Base-by-base conservation (phyloP, 1,140 invertebrate genomes). In the Nephotettix cincticeps region DNA sequence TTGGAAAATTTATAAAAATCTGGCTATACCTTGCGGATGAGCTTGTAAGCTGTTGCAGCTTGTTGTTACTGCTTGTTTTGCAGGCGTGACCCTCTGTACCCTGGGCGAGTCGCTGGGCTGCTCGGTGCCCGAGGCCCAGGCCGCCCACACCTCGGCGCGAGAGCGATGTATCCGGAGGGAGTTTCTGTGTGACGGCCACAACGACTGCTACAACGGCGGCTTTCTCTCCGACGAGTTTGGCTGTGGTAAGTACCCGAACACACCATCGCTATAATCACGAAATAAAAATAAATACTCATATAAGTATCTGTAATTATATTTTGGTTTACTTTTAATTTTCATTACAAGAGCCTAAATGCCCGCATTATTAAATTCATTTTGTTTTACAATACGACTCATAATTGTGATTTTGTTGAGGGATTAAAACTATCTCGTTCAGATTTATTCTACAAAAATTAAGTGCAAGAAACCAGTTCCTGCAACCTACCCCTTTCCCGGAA, bases 181-280 rank as follows among this genome's bases (percentile, higher is more conserved):
- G 21, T 80, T 72, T 68, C 72, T 85, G 4, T 85, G 84, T 74
- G 83, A 85, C 69, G 78, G 79, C 0, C 51, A 71, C 56, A 83
- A 83, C 68, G 81, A 85, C 71, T 85, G 84, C 68, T 75, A 76
- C 64, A 80, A 81, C 68, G 78, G 77, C 9, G 56, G 73, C 2
- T 71, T 63, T 14, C 77, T 80, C 1, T 78, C 79, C 0, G 84
- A 85, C 68, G 84, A 85, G 74, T 79, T 75, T 51, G 79, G 79
- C 29, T 85, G 84, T 73, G 67, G 64, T 67, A 45, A 19, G 64
- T 67, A n/a, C n/a, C n/a, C n/a, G n/a, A 17, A n/a, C 4, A 19
- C 14, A n/a, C 9, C 9, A 43, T 9, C 9, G 40, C 9, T 11
- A 43, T 43, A 43, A 43, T n/a, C n/a, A 43, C 9, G n/a, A 43